Evolutionary conservation across 2,113 vertebrate species (phyloP), one percentile per base, ranked within the genome.

Genomic region (Alligator mississippiensis): DNA sequence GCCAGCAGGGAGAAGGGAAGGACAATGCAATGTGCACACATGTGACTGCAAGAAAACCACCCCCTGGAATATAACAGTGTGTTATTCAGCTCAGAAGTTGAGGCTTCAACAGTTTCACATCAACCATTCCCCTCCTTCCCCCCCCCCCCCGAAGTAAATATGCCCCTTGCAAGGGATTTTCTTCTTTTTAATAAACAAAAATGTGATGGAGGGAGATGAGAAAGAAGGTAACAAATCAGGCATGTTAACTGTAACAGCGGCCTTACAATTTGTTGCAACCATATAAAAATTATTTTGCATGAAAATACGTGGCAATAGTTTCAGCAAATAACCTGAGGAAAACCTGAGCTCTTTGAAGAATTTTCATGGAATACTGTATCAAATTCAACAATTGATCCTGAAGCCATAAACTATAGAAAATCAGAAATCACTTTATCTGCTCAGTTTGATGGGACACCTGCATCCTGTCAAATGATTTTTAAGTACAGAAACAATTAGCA

Each of bases 1-100:
- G 59, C 6, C 78, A 87, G 28, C 16, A 62, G 60, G 76, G 47
- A 92, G 66, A 96, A 47, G 21, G 55, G 63, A 93, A 95, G 54
- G 64, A 58, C 18, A 76, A 62, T 2, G 54, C 72, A 34, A 10
- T 3, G 9, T 5, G 77, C 14, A 68, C 59, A 76, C 0, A 2
- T 24, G 77, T 80, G 82, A 17, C 17, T 24, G 0, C 0, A 70
- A 84, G 14, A 62, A 19, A 74, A 4, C 1, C 0, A 1, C 55
- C 58, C 64, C 55, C 30, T 57, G 60, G 24, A 72, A 63, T 87
- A 80, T 80, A 34, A 58, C 11, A 2, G 22, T 66, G 70, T 74
- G 76, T 82, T 87, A 80, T 1, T 5, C 30, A 59, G 54, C 78
- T 89, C 79, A 1, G 0, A 86, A 75, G 63, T 58, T 15, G 4